Evolutionary conservation across 2,888 invertebrate genomes (phyloP).

Genomic region (Acanthosepion lycidas): DNA sequence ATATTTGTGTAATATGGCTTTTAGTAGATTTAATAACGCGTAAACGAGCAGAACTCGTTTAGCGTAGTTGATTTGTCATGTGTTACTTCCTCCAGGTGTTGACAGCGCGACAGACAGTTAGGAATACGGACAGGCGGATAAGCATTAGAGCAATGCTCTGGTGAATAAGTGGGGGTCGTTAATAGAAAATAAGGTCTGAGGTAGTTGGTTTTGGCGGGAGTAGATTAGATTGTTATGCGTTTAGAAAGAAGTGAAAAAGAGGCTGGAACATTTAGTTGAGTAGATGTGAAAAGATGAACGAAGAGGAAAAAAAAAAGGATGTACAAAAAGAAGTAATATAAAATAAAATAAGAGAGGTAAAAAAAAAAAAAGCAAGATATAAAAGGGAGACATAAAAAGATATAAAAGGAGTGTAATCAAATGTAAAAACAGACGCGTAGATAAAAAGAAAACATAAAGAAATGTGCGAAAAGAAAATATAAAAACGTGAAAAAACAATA

Average conservation of each 20-base stretch:
- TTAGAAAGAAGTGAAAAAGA: neutral
- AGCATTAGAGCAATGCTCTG: neutral
- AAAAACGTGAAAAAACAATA: no score
- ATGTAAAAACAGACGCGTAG: no score
- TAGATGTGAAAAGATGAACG: neutral
- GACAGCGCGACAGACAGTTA: neutral
- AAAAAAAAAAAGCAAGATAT: no score
- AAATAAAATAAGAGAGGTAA: no score
- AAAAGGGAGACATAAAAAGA: no score
- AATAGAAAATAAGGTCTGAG: neutral
- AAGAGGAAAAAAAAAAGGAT: neutral
- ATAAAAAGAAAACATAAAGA: no score
- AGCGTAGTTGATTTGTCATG: neutral
- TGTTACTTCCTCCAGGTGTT: conserved; percentile 33
- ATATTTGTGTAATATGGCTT: conserved; percentile 21
- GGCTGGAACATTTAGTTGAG: neutral
- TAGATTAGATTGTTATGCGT: neutral
- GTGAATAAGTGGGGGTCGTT: neutral
- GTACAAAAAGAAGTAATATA: neutral
- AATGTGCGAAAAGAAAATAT: no score
- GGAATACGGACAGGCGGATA: neutral
- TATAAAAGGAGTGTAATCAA: no score
- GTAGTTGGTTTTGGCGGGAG: neutral
- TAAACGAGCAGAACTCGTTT: neutral
- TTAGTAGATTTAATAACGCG: neutral